These are phyloP conservation scores for Acropora tenuis DNA, from an alignment of 64 coral and sea anemone species.

Conservation along the genomic window DNA sequence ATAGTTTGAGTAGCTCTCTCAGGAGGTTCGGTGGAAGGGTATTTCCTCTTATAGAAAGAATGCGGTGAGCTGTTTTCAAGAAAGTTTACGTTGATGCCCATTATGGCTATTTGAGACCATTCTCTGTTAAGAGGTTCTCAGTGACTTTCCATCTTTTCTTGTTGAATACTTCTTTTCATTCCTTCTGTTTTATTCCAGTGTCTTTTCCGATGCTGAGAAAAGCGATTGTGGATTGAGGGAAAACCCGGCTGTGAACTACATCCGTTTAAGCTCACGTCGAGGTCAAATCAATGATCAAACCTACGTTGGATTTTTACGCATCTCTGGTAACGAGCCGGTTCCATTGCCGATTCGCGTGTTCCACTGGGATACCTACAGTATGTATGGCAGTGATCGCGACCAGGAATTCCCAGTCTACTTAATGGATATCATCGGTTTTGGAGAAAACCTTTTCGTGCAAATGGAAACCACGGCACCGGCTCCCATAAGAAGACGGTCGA, in stretches of 20 bases:
- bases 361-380: constrained; percentile 93
- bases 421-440: constrained; percentile 78
- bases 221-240: constrained; percentile 62
- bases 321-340: constrained; percentile 82
- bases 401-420: constrained; percentile 89
- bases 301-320: constrained; percentile 78
- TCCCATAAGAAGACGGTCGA: constrained; percentile 68
- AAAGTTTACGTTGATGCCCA: too few relatives aligned
- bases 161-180: too few relatives aligned
- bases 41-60: too few relatives aligned
- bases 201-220: constrained; percentile 46
- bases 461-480: constrained; percentile 96
- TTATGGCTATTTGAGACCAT: too few relatives aligned
- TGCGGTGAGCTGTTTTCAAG: too few relatives aligned
- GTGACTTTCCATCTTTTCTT: too few relatives aligned
- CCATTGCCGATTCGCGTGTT: constrained; percentile 78
- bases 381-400: constrained; percentile 71
- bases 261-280: constrained; percentile 71
- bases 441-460: constrained; percentile 89
- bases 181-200: neutral
- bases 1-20: too few relatives aligned
- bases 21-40: too few relatives aligned
- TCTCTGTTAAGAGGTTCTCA: too few relatives aligned
- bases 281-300: constrained; percentile 71
- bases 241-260: constrained; percentile 70